A percentile compares a stretch with the other conserved stretches of the same genome.
phyloP scores from a whole-genome alignment of 1,140 invertebrate species.

The Eulimnadia texana region DNA sequence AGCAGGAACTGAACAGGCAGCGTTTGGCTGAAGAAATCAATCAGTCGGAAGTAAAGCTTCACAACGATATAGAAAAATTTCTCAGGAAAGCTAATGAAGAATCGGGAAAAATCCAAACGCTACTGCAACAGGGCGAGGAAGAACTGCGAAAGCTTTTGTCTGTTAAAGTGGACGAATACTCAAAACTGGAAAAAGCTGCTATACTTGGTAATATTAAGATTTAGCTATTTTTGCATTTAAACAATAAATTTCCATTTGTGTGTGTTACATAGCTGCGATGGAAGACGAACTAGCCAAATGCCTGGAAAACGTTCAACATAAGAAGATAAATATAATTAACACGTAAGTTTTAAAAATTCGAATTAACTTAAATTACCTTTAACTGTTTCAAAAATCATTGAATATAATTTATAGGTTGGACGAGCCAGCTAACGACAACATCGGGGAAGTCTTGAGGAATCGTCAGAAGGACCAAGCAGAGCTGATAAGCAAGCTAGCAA shows the following conservation, averaged over 20 bases:
- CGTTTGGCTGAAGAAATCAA: neutral
- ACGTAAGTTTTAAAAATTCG: neutral
- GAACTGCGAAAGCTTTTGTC: neutral
- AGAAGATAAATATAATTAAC: neutral
- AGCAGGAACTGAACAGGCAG: conserved; percentile 7
- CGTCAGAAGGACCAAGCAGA: conserved; percentile 10
- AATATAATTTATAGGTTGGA: neutral
- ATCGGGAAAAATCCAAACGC: neutral
- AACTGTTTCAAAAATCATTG: neutral
- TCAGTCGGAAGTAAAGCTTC: conserved; percentile 4
- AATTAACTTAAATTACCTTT: too few species aligned
- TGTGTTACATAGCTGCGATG: neutral
- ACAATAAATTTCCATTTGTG: too few species aligned
- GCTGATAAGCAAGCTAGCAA: conserved; percentile 4
- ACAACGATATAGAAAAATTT: neutral
- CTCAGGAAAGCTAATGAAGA: conserved; percentile 4
- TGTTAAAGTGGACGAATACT: conserved; percentile 2
- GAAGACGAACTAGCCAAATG: neutral
- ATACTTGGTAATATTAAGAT: conserved; percentile 3
- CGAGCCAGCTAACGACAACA: conserved; percentile 4
- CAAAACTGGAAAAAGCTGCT: neutral
- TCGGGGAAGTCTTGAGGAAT: conserved; percentile 4
- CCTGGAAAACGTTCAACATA: neutral
- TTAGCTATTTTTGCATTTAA: too few species aligned
- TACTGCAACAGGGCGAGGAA: conserved; percentile 5